Base-by-base conservation (phyloP, 2,113 vertebrate species). In the Apteryx owenii region DNA sequence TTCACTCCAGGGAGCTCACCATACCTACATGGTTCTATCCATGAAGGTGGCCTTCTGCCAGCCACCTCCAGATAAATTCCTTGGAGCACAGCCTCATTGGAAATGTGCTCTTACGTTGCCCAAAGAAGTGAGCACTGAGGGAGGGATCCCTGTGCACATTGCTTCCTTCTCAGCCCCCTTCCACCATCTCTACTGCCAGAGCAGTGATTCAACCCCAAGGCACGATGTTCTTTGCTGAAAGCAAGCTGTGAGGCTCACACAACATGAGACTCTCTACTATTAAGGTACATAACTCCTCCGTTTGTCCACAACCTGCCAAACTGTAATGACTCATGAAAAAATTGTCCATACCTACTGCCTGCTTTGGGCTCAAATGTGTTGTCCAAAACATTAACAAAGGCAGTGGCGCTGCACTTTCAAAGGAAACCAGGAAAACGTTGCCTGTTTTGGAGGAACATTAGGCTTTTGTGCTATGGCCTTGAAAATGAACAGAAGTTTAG, bases 161-260 rank as follows among this genome's bases (percentile, higher is more conserved):
- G 0, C 29, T 36, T 64, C n/a, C 48, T 60, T 9, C 18, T 54
- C 66, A 72, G 21, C 28, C 28, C 44, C 28, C 29, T 5, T 36
- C 42, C 58, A 51, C 38, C 72, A 28, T 14, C 42, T 48, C 61
- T 48, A 54, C 66, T 50, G 68, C 56, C 61, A 19, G 53, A 61
- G 31, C 14, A 3, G 12, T 26, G 61, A 70, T 5, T 12, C 68
- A 51, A 19, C 44, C 44, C n/a, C 1, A 1, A 0, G 3, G 22
- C 87, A 61, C 0, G 0, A 42, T 0, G 3, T 29, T 50, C 44
- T 78, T 25, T 58, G 72, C 44, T 0, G 0, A 78, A 38, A 70
- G 31, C 11, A 5, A 68, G 25, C 84, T 68, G 51, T 33, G 31
- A 16, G 10, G 8, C 56, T 33, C 56, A 60, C 61, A 7, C 10